A percentile compares a stretch with the other conserved stretches of the same genome.
Conservation (phyloP, 1,140 invertebrate species). For the Hermetia illucens region DNA sequence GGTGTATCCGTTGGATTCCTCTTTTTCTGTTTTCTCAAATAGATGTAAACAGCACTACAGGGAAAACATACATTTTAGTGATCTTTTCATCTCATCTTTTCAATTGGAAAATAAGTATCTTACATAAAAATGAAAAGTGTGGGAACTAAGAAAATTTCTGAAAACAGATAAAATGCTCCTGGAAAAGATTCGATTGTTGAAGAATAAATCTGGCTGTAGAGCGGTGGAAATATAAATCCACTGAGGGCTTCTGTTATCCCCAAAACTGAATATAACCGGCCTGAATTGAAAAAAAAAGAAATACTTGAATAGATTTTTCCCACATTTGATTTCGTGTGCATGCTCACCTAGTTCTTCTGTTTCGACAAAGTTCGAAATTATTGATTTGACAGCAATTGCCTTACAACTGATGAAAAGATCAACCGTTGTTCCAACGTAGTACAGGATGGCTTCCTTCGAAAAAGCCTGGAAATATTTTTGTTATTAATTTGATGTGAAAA, state of each 20-base stretch:
- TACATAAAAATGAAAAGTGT: conserved; percentile 28
- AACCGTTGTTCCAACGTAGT: conserved; percentile 21
- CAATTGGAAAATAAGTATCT: conserved; percentile 9
- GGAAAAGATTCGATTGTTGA: conserved; percentile 21
- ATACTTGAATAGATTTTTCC: neutral
- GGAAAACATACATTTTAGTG: no score
- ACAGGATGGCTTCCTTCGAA: conserved; percentile 14
- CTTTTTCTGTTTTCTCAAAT: no score
- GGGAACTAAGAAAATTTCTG: conserved; percentile 25
- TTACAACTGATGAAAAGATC: conserved; percentile 26
- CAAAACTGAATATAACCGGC: conserved; percentile 29
- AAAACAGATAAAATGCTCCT: conserved; percentile 24
- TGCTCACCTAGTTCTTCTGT: conserved; percentile 24
- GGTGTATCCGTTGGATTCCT: no score
- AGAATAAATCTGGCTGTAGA: conserved; percentile 22
- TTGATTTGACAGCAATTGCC: conserved; percentile 26
- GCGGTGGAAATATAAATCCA: conserved; percentile 23
- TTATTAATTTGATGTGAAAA: no score
- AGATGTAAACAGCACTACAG: no score
- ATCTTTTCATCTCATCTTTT: neutral
- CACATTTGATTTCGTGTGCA: neutral
- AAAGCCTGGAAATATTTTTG: conserved; percentile 15
- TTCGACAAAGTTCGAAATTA: conserved; percentile 25
- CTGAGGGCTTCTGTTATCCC: conserved; percentile 25
- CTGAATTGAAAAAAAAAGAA: conserved; percentile 8